Base-by-base conservation (phyloP, 2,113 vertebrate genomes). In the Callipepla californica region DNA sequence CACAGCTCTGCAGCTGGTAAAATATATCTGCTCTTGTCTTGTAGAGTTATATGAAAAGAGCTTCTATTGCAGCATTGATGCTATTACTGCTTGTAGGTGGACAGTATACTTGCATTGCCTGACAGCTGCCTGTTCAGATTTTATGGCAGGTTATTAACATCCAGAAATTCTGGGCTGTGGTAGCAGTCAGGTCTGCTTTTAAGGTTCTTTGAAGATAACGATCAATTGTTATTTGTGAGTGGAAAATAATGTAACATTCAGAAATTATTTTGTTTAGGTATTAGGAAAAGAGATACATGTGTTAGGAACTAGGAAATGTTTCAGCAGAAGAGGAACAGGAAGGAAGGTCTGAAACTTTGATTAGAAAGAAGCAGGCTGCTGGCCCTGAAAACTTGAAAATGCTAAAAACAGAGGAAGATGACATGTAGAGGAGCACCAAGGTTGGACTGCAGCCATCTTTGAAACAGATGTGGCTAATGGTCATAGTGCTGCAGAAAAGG, bases 121-220 rank as follows among this genome's bases (percentile, higher is more conserved):
- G 51, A 42, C 61, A 96, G 67, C 48, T 93, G 72, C 63, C 45
- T 90, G 19, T 58, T 90, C 91, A 93, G 88, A 88, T 69, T 65
- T 92, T 55, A 38, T 58, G 65, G 70, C 68, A 86, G 86, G 84
- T 81, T 36, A 53, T 42, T 67, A 83, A 51, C 47, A 19, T 51
- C 87, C 28, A 83, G 20, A 67, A 82, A 78, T 78, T 80, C 38
- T 78, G 20, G 66, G 51, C 69, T 89, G 34, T 65, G n/a, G 57
- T 84, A 80, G 50, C 47, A 89, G 30, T 38, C 45, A 44, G 61
- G 51, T 61, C 62, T 82, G 26, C 28, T 55, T 55, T 55, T 66
- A 80, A 85, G 14, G 62, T 63, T 26, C 51, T 91, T 86, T 67
- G 73, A 80, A 78, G 57, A 78, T 55, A 6, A 51, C 72, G 75